Evolutionary conservation across 2,797 vertebrate species (phyloP), one percentile per base, ranked within the genome.

Genomic region (Pseudochaenichthys georgianus): DNA sequence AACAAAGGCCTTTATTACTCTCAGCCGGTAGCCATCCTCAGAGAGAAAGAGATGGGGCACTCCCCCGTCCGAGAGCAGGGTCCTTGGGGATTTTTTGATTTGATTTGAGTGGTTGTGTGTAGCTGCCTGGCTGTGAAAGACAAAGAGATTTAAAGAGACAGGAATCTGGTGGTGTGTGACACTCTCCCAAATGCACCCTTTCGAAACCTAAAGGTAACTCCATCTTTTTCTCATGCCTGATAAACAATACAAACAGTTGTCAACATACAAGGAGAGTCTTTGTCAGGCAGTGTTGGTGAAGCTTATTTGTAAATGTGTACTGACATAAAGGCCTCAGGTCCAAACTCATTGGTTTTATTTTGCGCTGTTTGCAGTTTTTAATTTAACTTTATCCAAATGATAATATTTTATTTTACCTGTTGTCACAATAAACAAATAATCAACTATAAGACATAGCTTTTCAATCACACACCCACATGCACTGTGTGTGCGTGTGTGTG

Each of bases 1-100:
- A 94, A 95, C 92, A 95, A 95, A 92, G 93, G 87, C 84, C 88
- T 93, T 92, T 93, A 91, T 92, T 83, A 60, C 82, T 74, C 88
- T 87, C 89, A 92, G 92, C 87, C 89, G 76, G 93, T 92, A 89
- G 92, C 89, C 85, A 75, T 82, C 87, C 82, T 63, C 34, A 63
- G 64, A 77, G 79, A 92, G 83, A 92, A 91, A 84, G 86, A 84
- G 76, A 86, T 73, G 79, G 83, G 90, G 84, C 86, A 82, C 85
- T 80, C 87, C 89, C 87, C 88, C 86, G 21, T 87, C 85, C 60
- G 13, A 88, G 81, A 77, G 69, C 72, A 78, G 64, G 50, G 85
- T 91, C 91, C 90, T 90, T 91, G 76, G 90, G 92, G 87, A 90
- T 87, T 92, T 89, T 87, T 83, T 86, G 17, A 91, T 92, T 89